Evolutionary conservation across 1,140 invertebrate species (phyloP).

Genomic region (Halesus radiatus): DNA sequence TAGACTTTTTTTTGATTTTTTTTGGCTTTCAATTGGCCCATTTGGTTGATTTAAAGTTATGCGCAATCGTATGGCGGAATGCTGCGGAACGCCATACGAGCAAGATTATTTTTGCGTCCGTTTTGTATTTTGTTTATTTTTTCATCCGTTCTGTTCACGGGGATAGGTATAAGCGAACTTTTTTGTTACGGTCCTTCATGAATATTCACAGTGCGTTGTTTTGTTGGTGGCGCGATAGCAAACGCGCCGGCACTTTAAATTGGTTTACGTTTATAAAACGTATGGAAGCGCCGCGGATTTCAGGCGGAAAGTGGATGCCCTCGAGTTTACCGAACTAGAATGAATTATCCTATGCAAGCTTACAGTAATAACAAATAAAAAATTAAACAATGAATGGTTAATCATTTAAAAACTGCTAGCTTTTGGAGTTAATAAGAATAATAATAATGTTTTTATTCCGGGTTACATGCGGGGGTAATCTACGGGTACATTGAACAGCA

Average conservation of each 20-base stretch:
- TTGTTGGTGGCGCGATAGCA: slow-evolving; percentile 1
- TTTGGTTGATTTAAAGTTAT: background rate
- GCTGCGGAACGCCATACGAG: background rate
- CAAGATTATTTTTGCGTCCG: slow-evolving; percentile 8
- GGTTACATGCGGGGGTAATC: no score
- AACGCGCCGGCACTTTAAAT: background rate
- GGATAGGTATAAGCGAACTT: background rate
- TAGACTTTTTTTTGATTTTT: background rate
- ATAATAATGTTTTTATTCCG: no score
- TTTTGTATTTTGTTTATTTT: slow-evolving; percentile 8
- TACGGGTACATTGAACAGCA: no score
- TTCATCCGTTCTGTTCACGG: background rate
- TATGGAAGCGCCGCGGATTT: slow-evolving; percentile 10
- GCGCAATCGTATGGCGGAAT: background rate
- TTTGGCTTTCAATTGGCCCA: slow-evolving; percentile 5
- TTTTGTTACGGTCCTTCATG: slow-evolving; percentile 14
- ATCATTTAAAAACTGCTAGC: no score
- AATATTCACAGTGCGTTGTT: slow-evolving; percentile 16
- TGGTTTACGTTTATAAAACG: slow-evolving; percentile 30
- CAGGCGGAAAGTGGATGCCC: background rate
- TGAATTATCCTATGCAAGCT: no score
- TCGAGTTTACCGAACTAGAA: no score
- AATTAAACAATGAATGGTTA: no score
- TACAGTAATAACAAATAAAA: no score
- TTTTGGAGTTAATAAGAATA: no score